A percentile compares a stretch with the other conserved stretches of the same genome.
These are phyloP conservation scores for Echiichthys vipera DNA, from an alignment of 2,797 vertebrate genomes.

Conservation along the genomic window DNA sequence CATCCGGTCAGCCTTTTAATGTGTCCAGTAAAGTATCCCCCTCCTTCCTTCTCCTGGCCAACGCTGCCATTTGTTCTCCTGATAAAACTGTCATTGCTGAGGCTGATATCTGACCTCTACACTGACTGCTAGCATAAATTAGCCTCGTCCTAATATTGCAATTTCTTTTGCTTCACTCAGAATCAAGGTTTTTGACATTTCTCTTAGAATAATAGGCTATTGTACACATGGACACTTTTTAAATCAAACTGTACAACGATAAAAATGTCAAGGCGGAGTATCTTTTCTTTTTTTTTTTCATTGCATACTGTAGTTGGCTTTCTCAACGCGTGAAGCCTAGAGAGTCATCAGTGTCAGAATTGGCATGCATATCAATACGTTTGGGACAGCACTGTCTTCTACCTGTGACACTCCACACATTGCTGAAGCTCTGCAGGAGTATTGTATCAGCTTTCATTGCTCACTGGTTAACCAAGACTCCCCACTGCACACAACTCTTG, in stretches of 20 bases:
- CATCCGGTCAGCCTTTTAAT: constrained; percentile 75
- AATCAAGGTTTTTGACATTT: constrained; percentile 87
- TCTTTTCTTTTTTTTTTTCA: constrained; percentile 32
- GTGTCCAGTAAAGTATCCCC: constrained; percentile 77
- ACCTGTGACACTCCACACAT: constrained; percentile 65
- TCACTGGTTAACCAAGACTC: constrained; percentile 79
- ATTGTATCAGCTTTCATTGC: constrained; percentile 77
- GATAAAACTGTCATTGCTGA: constrained; percentile 86
- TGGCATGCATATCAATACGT: constrained; percentile 73
- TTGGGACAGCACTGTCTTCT: constrained; percentile 60
- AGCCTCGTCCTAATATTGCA: constrained; percentile 84
- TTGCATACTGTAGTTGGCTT: constrained; percentile 37
- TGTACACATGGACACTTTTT: constrained; percentile 80
- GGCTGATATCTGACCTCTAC: constrained; percentile 83
- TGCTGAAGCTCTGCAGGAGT: constrained; percentile 65
- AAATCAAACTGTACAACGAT: constrained; percentile 80
- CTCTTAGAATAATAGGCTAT: constrained; percentile 80
- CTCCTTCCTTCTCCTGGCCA: constrained; percentile 69
- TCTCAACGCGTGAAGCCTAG: constrained; percentile 53
- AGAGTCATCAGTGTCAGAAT: constrained; percentile 76
- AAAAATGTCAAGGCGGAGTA: constrained; percentile 80
- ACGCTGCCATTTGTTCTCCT: constrained; percentile 82
- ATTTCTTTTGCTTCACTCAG: constrained; percentile 78
- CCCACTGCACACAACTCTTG: constrained; percentile 63
- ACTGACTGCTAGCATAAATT: constrained; percentile 83